Conservation (phyloP, 1,140 invertebrate genomes). For the Drusus annulatus region DNA sequence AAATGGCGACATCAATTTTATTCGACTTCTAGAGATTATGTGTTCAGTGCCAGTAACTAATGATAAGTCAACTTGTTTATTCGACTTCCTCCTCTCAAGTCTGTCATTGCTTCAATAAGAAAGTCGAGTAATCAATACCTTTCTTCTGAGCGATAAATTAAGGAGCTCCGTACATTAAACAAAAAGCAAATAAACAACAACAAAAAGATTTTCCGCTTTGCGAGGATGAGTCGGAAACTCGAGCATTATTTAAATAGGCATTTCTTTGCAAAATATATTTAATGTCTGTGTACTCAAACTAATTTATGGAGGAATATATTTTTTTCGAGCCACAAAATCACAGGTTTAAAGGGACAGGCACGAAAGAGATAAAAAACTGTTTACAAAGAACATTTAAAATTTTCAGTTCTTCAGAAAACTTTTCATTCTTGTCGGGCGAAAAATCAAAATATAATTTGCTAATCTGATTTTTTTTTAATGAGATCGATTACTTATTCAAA, state of each 20-base stretch:
- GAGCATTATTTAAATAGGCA: conserved; percentile 28
- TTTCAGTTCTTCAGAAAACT: background rate
- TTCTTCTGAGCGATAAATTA: conserved; percentile 5
- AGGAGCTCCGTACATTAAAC: conserved; percentile 12
- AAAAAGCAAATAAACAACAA: conserved; percentile 13
- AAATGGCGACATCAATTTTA: background rate
- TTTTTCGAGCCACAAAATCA: background rate
- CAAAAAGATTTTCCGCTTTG: conserved; percentile 12
- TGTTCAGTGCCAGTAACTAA: background rate
- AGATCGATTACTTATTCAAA: too few species aligned
- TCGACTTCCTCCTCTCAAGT: background rate
- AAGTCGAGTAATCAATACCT: conserved; percentile 27
- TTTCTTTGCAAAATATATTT: conserved; percentile 13
- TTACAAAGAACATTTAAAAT: background rate
- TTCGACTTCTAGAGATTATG: background rate
- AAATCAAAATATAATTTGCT: too few species aligned
- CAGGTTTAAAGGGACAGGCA: background rate
- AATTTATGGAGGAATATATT: background rate
- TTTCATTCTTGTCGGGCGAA: background rate
- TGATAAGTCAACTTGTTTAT: background rate
- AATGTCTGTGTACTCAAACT: background rate
- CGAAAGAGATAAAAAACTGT: background rate
- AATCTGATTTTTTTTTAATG: too few species aligned
- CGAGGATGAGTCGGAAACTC: conserved; percentile 6
- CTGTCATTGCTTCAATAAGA: background rate